Conservation (phyloP, 1,140 invertebrate genomes). For the Drosophila chauvacae region DNA sequence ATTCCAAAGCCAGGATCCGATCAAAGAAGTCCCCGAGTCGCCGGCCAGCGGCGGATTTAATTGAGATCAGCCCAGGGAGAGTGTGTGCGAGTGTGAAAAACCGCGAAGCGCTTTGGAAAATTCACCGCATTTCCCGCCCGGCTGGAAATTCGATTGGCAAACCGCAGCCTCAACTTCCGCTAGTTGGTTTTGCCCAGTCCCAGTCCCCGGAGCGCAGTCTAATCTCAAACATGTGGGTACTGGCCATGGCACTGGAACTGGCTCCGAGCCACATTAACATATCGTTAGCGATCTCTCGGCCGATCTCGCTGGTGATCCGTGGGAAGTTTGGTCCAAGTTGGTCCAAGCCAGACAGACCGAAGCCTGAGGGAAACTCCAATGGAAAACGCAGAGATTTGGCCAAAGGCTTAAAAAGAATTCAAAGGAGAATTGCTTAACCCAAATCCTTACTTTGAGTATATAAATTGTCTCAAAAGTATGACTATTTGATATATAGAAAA, state of each 20-base stretch:
- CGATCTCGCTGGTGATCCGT: slow-evolving; percentile 65
- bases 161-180: slow-evolving; percentile 65
- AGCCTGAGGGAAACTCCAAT: slow-evolving; percentile 66
- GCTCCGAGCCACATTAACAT: slow-evolving; percentile 58
- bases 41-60: slow-evolving; percentile 62
- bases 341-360: slow-evolving; percentile 24
- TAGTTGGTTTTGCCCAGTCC: slow-evolving; percentile 67
- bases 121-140: slow-evolving; percentile 43
- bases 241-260: background rate
- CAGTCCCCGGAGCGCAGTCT: slow-evolving; percentile 36
- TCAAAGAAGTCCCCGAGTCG: slow-evolving; percentile 72
- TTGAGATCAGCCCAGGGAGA: slow-evolving; percentile 67
- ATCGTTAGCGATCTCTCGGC: slow-evolving; percentile 62
- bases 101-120: slow-evolving; percentile 66
- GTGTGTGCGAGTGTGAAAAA: slow-evolving; percentile 71
- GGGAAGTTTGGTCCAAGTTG: slow-evolving; percentile 64
- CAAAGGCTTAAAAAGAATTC: slow-evolving; percentile 37
- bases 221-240: slow-evolving; percentile 79
- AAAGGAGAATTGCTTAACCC: slow-evolving; percentile 19
- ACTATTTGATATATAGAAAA: background rate
- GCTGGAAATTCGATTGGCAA: slow-evolving; percentile 49
- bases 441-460: slow-evolving; percentile 64
- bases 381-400: slow-evolving; percentile 44
- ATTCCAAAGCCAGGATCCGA: slow-evolving; percentile 80
- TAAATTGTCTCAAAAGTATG: slow-evolving; percentile 57